These are phyloP conservation scores for Poeciliopsis paucimaculata DNA, from an alignment of 2,797 vertebrate species.

Conservation along the genomic window DNA sequence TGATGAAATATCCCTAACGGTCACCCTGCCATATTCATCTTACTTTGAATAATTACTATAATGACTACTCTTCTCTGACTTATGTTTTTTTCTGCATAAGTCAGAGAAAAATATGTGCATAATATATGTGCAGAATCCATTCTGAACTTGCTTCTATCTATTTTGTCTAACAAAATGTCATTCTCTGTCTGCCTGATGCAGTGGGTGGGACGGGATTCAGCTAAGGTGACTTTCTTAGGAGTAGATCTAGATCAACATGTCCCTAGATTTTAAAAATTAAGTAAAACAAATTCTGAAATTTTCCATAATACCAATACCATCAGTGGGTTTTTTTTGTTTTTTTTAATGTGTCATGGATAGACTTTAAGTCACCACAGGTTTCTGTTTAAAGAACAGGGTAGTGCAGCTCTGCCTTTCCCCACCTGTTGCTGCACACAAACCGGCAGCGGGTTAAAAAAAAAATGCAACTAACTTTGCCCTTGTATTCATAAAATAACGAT, in stretches of 20 bases:
- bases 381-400: background rate
- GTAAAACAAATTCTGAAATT: background rate
- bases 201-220: slow-evolving; percentile 16
- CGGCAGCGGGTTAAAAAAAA: background rate
- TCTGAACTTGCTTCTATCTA: background rate
- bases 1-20: slow-evolving; percentile 11
- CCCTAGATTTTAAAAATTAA: background rate
- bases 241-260: background rate
- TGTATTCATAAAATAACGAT: background rate
- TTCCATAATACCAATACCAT: background rate
- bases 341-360: background rate
- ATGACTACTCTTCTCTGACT: background rate
- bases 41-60: background rate
- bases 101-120: background rate
- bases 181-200: background rate
- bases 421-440: background rate
- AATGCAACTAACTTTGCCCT: background rate
- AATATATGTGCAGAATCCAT: background rate
- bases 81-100: background rate
- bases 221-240: slow-evolving; percentile 22
- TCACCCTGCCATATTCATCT: background rate
- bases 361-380: background rate
- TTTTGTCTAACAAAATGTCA: no score
- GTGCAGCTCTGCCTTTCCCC: background rate
- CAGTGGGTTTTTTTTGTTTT: background rate